phyloP scores from a whole-genome alignment of 2,888 invertebrate species.

The Anthrax anthrax region DNA sequence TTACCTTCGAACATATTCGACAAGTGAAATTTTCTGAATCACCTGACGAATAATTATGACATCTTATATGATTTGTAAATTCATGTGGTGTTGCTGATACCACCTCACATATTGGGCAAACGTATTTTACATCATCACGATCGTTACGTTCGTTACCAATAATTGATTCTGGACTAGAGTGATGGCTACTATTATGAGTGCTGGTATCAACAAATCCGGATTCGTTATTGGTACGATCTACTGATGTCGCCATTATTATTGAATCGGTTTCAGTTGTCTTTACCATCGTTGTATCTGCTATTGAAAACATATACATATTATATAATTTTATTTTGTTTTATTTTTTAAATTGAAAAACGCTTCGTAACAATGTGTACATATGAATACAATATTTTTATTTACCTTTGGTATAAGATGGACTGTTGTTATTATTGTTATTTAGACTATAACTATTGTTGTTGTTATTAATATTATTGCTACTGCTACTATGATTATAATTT shows the following conservation, averaged over 20 bases:
- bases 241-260: not conserved
- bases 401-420: not conserved
- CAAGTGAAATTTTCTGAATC: conserved; percentile 35
- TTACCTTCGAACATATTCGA: conserved; percentile 35
- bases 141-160: conserved; percentile 27
- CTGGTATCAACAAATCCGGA: conserved; percentile 33
- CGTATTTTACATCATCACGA: conserved; percentile 30
- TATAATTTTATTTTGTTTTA: no score
- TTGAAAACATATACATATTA: no score
- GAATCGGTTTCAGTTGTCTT: conserved; percentile 7
- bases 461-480: conserved; percentile 9
- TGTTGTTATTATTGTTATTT: not conserved
- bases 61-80: conserved; percentile 53
- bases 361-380: no score
- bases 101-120: conserved; percentile 51
- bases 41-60: conserved; percentile 43
- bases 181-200: conserved; percentile 15
- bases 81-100: conserved; percentile 48
- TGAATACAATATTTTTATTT: not conserved
- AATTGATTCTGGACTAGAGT: conserved; percentile 25
- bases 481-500: conserved; percentile 4
- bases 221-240: conserved; percentile 20
- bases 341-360: no score
- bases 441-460: conserved; percentile 2
- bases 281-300: not conserved